Base-by-base conservation (phyloP, 1,140 invertebrate species). In the Drosophila erecta region DNA sequence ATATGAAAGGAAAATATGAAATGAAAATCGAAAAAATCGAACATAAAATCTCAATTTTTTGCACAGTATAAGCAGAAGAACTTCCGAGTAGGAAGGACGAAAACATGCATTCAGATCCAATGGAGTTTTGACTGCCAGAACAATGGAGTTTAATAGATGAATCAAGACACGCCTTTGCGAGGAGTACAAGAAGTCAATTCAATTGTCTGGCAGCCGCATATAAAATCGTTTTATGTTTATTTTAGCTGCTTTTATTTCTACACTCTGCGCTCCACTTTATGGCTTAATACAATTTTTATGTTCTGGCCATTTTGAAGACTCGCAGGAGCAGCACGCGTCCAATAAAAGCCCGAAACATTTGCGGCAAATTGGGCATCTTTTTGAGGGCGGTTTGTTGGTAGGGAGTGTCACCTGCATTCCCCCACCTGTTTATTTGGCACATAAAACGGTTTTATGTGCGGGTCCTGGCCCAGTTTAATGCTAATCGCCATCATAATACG, bases 201-300 rank as follows among this genome's bases (percentile, higher is more conserved):
- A 85, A 86, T 85, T 85, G 73, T 72, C 54, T 66, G 58, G 67
- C 71, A 79, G 56, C 83, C 84, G 59, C 84, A 87, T 79, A 76
- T 70, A 70, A 77, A 78, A 78, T 71, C 51, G 55, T 69, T 76
- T 76, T 60, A 65, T 74, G 75, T 59, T 37, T 56, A 41, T 67
- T 75, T 79, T 44, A 54, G 62, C 44, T 61, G 56, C 57, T 64
- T 50, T 55, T 51, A 57, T 71, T 46, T 43, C 22, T 46, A 22
- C 37, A 47, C 38, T 37, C 24, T n/a, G 24, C 14, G 20, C 44
- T 27, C 27, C 62, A 38, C 81, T 87, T 87, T 89, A 87, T 83
- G 75, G 58, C 83, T 87, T 89, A 87, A 87, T 87, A 87, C 74
- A 83, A 83, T 87, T 87, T 87, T 89, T 87, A 87, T 87, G 84